Percentiles rank a stretch among this genome's conserved stretches.
Conservation (phyloP, 2,888 invertebrate species). For the Calliopum simillimum region DNA sequence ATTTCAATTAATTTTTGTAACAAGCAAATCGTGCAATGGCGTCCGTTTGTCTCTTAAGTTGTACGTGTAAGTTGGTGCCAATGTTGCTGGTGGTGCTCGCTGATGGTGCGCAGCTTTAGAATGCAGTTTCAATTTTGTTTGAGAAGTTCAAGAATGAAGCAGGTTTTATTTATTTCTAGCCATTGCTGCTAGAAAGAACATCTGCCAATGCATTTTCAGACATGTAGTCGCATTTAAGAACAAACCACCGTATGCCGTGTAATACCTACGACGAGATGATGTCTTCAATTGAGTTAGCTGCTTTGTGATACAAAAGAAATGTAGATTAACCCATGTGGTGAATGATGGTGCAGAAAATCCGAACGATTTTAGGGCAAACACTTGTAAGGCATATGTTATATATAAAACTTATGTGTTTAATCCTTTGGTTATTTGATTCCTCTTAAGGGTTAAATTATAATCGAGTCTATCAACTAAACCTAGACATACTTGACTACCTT, state of each 20-base stretch:
- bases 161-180: constrained; percentile 9
- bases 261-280: background rate
- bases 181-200: constrained; percentile 15
- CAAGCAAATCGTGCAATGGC: constrained; percentile 65
- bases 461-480: too few species aligned
- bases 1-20: constrained; percentile 49
- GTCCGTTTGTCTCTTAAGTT: constrained; percentile 63
- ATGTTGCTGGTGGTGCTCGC: background rate
- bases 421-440: too few species aligned
- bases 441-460: too few species aligned
- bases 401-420: too few species aligned
- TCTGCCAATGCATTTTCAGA: constrained; percentile 23
- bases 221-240: constrained; percentile 2
- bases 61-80: constrained; percentile 44
- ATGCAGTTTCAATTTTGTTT: constrained; percentile 58
- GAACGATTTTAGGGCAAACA: too few species aligned
- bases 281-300: constrained; percentile 4
- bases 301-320: background rate
- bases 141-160: constrained; percentile 29
- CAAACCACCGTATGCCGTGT: too few species aligned
- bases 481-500: constrained; percentile 9
- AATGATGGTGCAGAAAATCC: too few species aligned
- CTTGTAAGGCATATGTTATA: too few species aligned
- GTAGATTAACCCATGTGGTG: too few species aligned
- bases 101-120: constrained; percentile 42